Percentiles rank a stretch among this genome's conserved stretches.
These are phyloP conservation scores for Phyllotreta striolata DNA, from an alignment of 2,888 invertebrate species.

Conservation along the genomic window DNA sequence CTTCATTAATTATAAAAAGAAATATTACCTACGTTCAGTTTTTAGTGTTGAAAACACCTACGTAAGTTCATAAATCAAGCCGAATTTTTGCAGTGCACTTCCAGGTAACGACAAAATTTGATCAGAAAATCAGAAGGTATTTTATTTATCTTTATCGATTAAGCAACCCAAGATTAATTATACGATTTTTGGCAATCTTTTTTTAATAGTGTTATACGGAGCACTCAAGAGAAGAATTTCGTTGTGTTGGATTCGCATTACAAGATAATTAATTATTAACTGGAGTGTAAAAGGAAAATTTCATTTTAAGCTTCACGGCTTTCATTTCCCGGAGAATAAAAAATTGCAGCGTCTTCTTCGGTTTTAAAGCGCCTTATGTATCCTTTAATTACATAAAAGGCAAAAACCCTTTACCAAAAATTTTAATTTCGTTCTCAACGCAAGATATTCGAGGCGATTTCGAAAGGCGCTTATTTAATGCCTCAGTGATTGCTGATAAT, in stretches of 20 bases:
- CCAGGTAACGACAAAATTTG: too few relatives aligned
- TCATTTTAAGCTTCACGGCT: slow-evolving; percentile 23
- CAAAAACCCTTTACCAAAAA: slow-evolving; percentile 19
- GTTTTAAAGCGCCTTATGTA: slow-evolving; percentile 13
- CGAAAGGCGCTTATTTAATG: slow-evolving; percentile 17
- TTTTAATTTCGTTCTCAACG: slow-evolving; percentile 18
- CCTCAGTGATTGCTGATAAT: slow-evolving; percentile 7
- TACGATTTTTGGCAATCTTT: background rate
- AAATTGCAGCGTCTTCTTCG: slow-evolving; percentile 19
- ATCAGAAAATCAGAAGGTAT: too few relatives aligned
- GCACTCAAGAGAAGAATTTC: background rate
- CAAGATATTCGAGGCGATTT: background rate
- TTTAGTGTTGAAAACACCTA: too few relatives aligned
- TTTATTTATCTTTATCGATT: too few relatives aligned
- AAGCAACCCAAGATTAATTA: too few relatives aligned
- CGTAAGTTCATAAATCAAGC: too few relatives aligned
- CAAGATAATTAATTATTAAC: slow-evolving; percentile 22
- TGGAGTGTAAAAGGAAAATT: slow-evolving; percentile 20
- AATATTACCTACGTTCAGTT: too few relatives aligned
- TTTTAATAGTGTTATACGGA: background rate
- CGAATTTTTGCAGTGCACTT: too few relatives aligned
- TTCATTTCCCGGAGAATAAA: slow-evolving; percentile 14
- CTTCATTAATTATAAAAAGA: too few relatives aligned
- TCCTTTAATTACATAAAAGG: slow-evolving; percentile 26
- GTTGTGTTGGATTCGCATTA: background rate